Percentiles rank a stretch among this genome's conserved stretches.
Evolutionary conservation across 1,140 invertebrate genomes (phyloP).

Genomic region (Cephus cinctus): DNA sequence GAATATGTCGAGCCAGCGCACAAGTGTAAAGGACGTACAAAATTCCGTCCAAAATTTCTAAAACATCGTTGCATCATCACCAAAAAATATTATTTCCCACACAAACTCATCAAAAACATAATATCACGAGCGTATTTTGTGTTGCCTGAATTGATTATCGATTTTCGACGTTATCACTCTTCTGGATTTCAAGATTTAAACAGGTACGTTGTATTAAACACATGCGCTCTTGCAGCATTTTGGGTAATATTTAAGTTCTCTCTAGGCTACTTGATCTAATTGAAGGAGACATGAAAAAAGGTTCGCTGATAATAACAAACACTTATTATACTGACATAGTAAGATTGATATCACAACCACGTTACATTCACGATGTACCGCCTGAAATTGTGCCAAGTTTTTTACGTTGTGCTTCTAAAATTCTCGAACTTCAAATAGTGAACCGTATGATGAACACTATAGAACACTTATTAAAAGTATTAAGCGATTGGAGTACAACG

Average conservation of each 20-base stretch:
- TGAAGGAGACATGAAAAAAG: conserved; percentile 48
- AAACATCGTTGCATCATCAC: conserved; percentile 58
- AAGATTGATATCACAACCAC: conserved; percentile 35
- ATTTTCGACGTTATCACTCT: conserved; percentile 56
- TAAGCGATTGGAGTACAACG: conserved; percentile 43
- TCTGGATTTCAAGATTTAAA: conserved; percentile 29
- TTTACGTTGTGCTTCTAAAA: conserved; percentile 44
- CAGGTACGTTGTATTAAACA: conserved; percentile 25
- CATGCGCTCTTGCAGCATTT: conserved; percentile 36
- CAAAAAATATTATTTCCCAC: conserved; percentile 59
- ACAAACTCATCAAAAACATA: conserved; percentile 63
- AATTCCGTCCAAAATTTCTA: conserved; percentile 60
- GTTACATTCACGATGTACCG: conserved; percentile 39
- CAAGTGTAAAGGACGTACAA: conserved; percentile 61
- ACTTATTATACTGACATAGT: conserved; percentile 51
- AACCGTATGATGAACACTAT: conserved; percentile 56
- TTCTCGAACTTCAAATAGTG: conserved; percentile 58
- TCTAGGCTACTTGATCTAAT: conserved; percentile 40
- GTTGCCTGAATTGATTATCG: conserved; percentile 59
- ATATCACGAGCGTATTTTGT: conserved; percentile 56
- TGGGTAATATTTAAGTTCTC: conserved; percentile 34
- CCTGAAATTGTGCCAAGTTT: conserved; percentile 20
- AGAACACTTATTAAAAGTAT: conserved; percentile 53
- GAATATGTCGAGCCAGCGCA: conserved; percentile 42
- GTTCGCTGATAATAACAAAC: conserved; percentile 38